Conservation (phyloP, 2,113 vertebrate species). For the Buteo buteo region DNA sequence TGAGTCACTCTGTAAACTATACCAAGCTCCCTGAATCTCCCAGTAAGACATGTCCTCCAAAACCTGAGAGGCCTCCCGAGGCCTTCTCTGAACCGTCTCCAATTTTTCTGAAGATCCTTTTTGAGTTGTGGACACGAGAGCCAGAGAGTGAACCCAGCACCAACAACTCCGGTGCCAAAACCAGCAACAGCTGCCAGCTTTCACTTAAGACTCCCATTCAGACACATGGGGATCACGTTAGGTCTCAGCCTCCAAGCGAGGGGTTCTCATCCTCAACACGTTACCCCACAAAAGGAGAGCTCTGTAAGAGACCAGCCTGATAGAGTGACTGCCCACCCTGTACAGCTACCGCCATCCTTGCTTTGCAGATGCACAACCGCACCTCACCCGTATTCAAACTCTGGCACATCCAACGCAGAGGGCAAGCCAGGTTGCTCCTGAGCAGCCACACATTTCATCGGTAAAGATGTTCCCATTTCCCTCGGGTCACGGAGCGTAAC, state of each 20-base stretch:
- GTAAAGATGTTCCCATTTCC: neutral
- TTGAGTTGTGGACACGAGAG: rapidly evolving
- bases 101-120: neutral
- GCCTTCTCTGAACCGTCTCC: neutral
- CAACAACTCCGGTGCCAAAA: neutral
- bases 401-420: neutral
- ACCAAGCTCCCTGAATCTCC: neutral
- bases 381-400: neutral
- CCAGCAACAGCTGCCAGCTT: neutral
- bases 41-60: neutral
- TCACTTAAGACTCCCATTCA: neutral
- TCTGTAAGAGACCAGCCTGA: neutral
- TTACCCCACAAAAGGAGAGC: neutral
- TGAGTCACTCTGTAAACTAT: neutral
- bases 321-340: neutral
- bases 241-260: neutral
- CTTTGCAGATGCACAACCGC: neutral
- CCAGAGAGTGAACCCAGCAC: neutral
- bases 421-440: neutral
- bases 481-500: neutral
- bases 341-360: neutral
- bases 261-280: neutral
- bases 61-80: neutral
- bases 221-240: rapidly evolving
- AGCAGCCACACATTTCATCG: neutral